These are phyloP conservation scores for Nestor notabilis DNA, from an alignment of 2,113 vertebrate species.

Conservation along the genomic window DNA sequence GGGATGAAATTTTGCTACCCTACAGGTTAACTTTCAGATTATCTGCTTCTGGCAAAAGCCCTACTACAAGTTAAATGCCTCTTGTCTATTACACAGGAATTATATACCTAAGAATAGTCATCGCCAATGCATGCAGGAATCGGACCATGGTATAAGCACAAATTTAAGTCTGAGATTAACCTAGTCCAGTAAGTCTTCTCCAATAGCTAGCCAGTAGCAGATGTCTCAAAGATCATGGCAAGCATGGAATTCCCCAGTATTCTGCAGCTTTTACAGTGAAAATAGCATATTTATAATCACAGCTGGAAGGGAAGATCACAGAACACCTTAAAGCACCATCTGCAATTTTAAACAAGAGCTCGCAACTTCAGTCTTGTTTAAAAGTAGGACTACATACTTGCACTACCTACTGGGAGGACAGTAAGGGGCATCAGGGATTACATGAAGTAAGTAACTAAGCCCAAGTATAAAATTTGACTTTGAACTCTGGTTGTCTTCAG, in stretches of 20 bases:
- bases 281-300: not conserved
- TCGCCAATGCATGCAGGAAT: not conserved
- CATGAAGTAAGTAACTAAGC: not conserved
- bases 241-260: not conserved
- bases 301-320: not conserved
- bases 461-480: not conserved
- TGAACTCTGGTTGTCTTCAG: not conserved
- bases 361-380: not conserved
- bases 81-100: not conserved
- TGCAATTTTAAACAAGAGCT: not conserved
- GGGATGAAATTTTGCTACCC: not conserved
- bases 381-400: not conserved
- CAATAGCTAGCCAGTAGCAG: fast-evolving
- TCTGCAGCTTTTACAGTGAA: not conserved
- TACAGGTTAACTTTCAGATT: not conserved
- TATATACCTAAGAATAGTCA: not conserved
- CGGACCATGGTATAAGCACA: not conserved
- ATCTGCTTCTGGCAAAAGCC: not conserved
- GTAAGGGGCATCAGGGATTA: not conserved
- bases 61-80: not conserved
- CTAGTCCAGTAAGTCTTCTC: not conserved
- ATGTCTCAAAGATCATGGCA: not conserved
- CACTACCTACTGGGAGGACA: not conserved
- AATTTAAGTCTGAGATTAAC: not conserved
- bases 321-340: not conserved